Evolutionary conservation across 92 coral and sea anemone species (phyloP), one percentile per base, ranked within the genome.

Genomic region (Ricordea florida): DNA sequence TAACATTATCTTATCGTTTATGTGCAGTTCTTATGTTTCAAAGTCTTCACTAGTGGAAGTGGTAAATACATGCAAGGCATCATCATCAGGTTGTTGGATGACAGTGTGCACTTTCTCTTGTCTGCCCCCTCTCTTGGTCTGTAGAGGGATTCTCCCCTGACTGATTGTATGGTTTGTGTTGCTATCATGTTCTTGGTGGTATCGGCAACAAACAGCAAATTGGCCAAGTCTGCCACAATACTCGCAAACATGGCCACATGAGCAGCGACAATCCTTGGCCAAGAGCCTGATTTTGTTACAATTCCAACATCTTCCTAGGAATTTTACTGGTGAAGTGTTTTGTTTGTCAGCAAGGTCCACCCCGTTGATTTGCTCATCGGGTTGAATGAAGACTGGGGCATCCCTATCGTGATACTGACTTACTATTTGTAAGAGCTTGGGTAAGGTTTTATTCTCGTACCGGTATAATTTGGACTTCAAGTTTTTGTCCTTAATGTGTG

Each of bases 1-100:
- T 63, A 55, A 80, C 76, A 28, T 59, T 47, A 73, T 16, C 91
- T 85, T 80, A 85, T 85, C 91, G 60, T 26, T 41, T 40, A 80
- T 80, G 20, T 13, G 21, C 51, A 85, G 70, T 73, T 59, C 71
- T 55, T 66, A 43, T n/a, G 43, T 74, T 24, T 52, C 59, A 53
- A 65, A 38, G 50, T 24, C 78, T 40, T 72, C 68, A 10, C 36
- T 63, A 15, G 58, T 33, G 21, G 0, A 13, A 48, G 82, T 35
- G 60, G 8, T 61, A 56, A 62, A 62, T 2, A 49, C 62, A 20
- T 75, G 46, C 10, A 32, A 30, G 4, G 45, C 59, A 6, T 47
- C 21, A 18, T 34, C 62, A 27, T 28, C 17, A 6, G 6, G 6
- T n/a, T 32, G 50, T 4, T 57, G 33, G 46, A 34, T 30, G 57